These are phyloP conservation scores for Coturnix japonica DNA, from an alignment of 2,113 vertebrate genomes.

Conservation along the genomic window DNA sequence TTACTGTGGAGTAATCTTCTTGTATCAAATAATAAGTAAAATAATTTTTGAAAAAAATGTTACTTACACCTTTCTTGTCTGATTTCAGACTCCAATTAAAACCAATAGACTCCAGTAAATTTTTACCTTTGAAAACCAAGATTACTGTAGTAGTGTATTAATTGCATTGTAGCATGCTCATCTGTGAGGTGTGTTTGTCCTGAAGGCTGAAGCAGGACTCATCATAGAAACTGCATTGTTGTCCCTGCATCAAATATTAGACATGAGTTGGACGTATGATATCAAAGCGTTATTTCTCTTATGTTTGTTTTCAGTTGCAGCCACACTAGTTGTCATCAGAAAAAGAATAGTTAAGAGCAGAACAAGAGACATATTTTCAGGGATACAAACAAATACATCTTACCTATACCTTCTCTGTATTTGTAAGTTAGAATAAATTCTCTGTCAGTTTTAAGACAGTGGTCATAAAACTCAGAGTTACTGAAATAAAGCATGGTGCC, in stretches of 20 bases:
- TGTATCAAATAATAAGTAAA: neutral
- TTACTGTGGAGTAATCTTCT: neutral
- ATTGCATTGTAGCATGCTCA: neutral
- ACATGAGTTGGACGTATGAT: neutral
- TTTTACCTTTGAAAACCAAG: neutral
- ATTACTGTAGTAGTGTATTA: neutral
- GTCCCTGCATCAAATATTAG: neutral
- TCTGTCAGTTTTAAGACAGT: neutral
- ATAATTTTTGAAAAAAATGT: neutral
- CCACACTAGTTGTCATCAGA: neutral
- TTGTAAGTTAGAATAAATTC: conserved; percentile 14
- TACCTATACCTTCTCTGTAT: neutral
- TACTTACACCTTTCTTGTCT: neutral
- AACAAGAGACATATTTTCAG: neutral
- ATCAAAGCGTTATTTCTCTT: neutral
- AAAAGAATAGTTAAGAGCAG: neutral
- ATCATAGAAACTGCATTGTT: neutral
- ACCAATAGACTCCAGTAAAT: neutral
- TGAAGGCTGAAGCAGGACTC: neutral
- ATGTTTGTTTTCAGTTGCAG: neutral
- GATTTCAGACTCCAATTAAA: neutral
- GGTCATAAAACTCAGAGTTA: conserved; percentile 15
- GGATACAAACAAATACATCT: neutral
- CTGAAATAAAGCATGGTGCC: conserved; percentile 18
- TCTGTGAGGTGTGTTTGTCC: neutral